Evolutionary conservation across 2,888 invertebrate species (phyloP).

Genomic region (Microplitis manilae): DNA sequence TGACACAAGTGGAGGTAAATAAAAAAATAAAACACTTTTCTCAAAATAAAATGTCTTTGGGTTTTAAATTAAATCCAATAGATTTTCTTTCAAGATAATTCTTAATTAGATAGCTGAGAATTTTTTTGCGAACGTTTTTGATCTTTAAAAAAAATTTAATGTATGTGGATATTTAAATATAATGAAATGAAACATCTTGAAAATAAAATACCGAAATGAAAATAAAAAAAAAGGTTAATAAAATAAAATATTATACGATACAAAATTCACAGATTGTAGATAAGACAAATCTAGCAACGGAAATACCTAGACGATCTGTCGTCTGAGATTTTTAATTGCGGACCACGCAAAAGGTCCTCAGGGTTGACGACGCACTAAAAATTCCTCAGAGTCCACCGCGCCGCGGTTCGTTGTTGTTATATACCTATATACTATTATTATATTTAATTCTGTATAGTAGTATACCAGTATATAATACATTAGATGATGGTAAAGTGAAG

Average conservation of each 20-base stretch:
- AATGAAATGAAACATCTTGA: slow-evolving; percentile 12
- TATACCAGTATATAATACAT: background rate
- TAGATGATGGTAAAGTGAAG: background rate
- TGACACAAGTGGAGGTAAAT: background rate
- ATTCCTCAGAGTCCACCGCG: slow-evolving; percentile 24
- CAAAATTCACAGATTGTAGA: slow-evolving; percentile 25
- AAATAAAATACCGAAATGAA: slow-evolving; percentile 1
- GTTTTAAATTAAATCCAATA: slow-evolving; percentile 6
- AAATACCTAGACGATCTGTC: slow-evolving; percentile 47
- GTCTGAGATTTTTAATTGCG: slow-evolving; percentile 51
- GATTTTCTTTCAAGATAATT: slow-evolving; percentile 18
- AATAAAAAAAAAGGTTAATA: slow-evolving; percentile 11
- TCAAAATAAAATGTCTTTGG: background rate
- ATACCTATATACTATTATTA: slow-evolving; percentile 11
- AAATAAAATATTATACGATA: slow-evolving; percentile 21
- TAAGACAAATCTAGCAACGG: slow-evolving; percentile 29
- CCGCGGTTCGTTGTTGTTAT: slow-evolving; percentile 27
- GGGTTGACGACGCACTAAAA: slow-evolving; percentile 39
- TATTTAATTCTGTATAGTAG: slow-evolving; percentile 5
- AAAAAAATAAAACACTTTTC: background rate
- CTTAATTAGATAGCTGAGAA: slow-evolving; percentile 29
- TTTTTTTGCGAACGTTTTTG: slow-evolving; percentile 20
- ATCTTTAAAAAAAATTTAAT: slow-evolving; percentile 26
- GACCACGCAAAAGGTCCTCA: slow-evolving; percentile 28
- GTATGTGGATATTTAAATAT: background rate